Percentiles rank a stretch among this genome's conserved stretches.
These are phyloP conservation scores for Platerodrilus igneus DNA, from an alignment of 2,888 invertebrate species.

Conservation along the genomic window DNA sequence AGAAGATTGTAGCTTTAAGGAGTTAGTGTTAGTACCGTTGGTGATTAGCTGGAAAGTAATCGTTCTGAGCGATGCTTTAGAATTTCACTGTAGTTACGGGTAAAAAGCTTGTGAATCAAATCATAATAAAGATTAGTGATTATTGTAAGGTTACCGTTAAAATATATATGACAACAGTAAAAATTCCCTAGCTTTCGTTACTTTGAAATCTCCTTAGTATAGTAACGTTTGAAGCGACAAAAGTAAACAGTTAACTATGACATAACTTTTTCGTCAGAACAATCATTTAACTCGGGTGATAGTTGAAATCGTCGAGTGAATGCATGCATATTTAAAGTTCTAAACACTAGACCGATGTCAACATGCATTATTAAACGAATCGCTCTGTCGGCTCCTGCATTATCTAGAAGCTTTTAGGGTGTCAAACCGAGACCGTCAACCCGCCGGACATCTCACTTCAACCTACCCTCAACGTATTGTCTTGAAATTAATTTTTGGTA, in stretches of 20 bases:
- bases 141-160: no score
- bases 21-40: no score
- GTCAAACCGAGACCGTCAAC: slow-evolving; percentile 39
- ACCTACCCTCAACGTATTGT: slow-evolving; percentile 29
- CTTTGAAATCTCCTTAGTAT: not conserved
- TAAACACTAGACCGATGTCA: slow-evolving; percentile 51
- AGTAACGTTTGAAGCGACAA: no score
- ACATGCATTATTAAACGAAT: slow-evolving; percentile 47
- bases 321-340: slow-evolving; percentile 46
- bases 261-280: slow-evolving; percentile 6
- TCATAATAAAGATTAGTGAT: no score
- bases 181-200: not conserved
- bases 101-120: no score
- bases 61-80: no score
- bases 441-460: slow-evolving; percentile 22
- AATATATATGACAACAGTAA: no score
- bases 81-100: no score
- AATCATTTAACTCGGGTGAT: slow-evolving; percentile 19
- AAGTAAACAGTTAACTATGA: slow-evolving; percentile 33
- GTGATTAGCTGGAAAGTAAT: no score
- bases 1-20: no score
- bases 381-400: slow-evolving; percentile 48
- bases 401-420: slow-evolving; percentile 49
- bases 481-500: slow-evolving; percentile 32
- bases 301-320: slow-evolving; percentile 33